These are phyloP conservation scores for Drosophila bunnanda DNA, from an alignment of 2,888 invertebrate genomes.

Conservation along the genomic window DNA sequence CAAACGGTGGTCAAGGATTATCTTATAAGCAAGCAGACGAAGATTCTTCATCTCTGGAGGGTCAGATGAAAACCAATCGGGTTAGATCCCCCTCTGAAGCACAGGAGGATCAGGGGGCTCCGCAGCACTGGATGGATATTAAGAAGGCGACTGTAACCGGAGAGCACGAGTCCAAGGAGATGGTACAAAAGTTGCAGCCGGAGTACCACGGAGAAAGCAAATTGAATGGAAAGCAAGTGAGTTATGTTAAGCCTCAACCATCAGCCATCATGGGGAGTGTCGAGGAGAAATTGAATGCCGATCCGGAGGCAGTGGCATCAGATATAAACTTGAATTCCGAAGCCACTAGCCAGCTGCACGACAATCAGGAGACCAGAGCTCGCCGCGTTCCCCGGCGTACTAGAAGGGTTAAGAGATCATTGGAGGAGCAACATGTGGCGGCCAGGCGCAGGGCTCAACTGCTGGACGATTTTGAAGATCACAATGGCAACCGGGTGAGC, in stretches of 20 bases:
- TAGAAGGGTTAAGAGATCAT: slow-evolving; percentile 31
- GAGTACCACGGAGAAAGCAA: background rate
- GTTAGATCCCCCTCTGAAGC: background rate
- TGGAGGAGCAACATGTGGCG: background rate
- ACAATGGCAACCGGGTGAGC: slow-evolving; percentile 57
- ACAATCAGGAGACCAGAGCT: slow-evolving; percentile 21
- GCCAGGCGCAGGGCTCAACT: slow-evolving; percentile 15
- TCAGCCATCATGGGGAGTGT: background rate
- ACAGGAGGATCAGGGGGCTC: slow-evolving; percentile 20
- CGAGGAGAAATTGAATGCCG: background rate
- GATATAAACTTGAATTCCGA: slow-evolving; percentile 36
- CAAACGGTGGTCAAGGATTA: background rate
- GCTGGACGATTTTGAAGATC: slow-evolving; percentile 61
- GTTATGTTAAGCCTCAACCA: background rate
- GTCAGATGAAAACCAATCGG: background rate
- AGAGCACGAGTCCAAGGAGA: background rate
- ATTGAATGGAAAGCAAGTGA: background rate
- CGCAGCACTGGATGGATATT: slow-evolving; percentile 30
- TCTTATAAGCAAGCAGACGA: background rate
- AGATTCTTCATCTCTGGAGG: background rate
- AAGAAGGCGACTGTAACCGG: background rate
- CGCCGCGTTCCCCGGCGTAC: slow-evolving; percentile 11
- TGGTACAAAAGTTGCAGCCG: background rate
- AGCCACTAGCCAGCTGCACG: slow-evolving; percentile 5
- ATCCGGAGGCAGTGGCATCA: background rate